Evolutionary conservation across 2,888 invertebrate species (phyloP), one percentile per base, ranked within the genome.

Genomic region (Metacarcinus magister): DNA sequence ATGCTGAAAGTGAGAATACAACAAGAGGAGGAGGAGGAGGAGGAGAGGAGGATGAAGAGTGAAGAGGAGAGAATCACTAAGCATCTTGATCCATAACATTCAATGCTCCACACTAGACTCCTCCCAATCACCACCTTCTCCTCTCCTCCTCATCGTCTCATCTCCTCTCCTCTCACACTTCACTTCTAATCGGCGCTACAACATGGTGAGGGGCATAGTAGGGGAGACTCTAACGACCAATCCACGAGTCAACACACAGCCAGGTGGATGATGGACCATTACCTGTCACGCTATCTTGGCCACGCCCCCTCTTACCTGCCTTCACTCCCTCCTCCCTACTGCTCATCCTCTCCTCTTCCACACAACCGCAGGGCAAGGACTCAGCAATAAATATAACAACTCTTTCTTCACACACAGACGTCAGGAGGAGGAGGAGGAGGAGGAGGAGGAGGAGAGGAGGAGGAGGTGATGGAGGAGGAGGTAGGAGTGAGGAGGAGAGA

Each of bases 161-260:
- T 13, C 13, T 13, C n/a, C n/a, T n/a, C n/a, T n/a, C n/a, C 54
- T 54, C 54, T 54, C 54, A 54, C 54, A 54, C 54, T 54, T 54
- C 54, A 54, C 54, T 54, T 16, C 54, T 54, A 54, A 54, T 54
- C 54, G 54, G 54, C 54, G 54, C 54, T 54, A 54, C 54, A 54
- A 54, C n/a, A 54, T 16, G 54, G n/a, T n/a, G n/a, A n/a, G n/a
- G n/a, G n/a, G n/a, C n/a, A n/a, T n/a, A n/a, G n/a, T n/a, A n/a
- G n/a, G n/a, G 54, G 54, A n/a, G 54, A 54, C 92, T 48, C 28
- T 28, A 92, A n/a, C 54, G 2, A 92, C 93, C 67, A 93, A 93
- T 93, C 93, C 93, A 60, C 28, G 60, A 60, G 93, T 93, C 93
- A 93, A n/a, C n/a, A 93, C 93, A 93, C 39, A 93, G 54, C 60